phyloP scores from a whole-genome alignment of 2,888 invertebrate genomes.

The Drosophila melanosoma region DNA sequence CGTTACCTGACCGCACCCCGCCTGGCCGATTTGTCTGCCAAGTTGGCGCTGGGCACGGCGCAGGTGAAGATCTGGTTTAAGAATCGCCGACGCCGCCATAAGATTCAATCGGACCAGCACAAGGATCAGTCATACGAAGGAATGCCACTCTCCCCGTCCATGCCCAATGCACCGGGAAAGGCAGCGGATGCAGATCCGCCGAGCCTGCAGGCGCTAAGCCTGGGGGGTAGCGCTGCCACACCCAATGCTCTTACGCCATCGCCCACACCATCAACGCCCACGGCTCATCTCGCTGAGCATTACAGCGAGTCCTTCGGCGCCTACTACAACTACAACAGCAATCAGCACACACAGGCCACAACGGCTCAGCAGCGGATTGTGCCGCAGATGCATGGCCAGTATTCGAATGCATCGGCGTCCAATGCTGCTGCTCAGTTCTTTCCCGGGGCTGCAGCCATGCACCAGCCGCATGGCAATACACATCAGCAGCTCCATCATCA shows the following conservation, averaged over 20 bases:
- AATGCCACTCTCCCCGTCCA: conserved; percentile 70
- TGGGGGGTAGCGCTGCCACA: conserved; percentile 51
- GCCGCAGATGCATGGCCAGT: conserved; percentile 54
- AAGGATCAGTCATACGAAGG: conserved; percentile 70
- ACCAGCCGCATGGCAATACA: conserved; percentile 53
- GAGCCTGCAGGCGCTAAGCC: conserved; percentile 64
- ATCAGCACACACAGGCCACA: conserved; percentile 28
- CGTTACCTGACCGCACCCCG: conserved; percentile 74
- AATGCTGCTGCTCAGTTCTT: conserved; percentile 59
- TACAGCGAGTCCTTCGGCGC: conserved; percentile 64
- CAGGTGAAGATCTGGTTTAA: conserved; percentile 82
- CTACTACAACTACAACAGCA: conserved; percentile 71
- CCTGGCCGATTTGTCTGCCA: conserved; percentile 72
- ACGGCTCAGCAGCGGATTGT: conserved; percentile 33
- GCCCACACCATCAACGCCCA: conserved; percentile 66
- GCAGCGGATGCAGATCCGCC: conserved; percentile 60
- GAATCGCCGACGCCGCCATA: conserved; percentile 79
- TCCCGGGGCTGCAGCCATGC: conserved; percentile 26
- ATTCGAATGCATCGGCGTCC: conserved; percentile 29
- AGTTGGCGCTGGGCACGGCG: conserved; percentile 69
- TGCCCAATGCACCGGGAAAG: conserved; percentile 42
- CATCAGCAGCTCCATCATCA: conserved; percentile 51
- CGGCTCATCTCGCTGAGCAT: conserved; percentile 62
- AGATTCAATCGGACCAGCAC: conserved; percentile 72
- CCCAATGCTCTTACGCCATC: conserved; percentile 68